Evolutionary conservation across 1,140 invertebrate genomes (phyloP).

Genomic region (Drosophila lacteicornis): DNA sequence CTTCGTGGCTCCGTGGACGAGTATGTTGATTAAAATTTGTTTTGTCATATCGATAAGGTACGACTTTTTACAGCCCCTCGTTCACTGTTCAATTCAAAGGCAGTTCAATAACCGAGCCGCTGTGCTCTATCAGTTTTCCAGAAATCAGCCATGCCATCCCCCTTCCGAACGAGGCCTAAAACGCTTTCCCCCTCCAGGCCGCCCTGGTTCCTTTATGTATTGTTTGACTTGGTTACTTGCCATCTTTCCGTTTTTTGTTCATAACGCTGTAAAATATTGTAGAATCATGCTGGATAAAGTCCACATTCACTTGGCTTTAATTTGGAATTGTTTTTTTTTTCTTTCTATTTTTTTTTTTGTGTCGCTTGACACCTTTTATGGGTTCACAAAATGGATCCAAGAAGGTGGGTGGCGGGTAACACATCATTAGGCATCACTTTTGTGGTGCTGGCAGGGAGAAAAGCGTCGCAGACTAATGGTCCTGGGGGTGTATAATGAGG

Average conservation of each 20-base stretch:
- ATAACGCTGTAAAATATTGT: conserved; percentile 15
- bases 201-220: conserved; percentile 42
- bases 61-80: conserved; percentile 59
- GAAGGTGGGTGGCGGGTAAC: conserved; percentile 11
- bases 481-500: conserved; percentile 1
- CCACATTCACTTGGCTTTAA: conserved; percentile 17
- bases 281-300: conserved; percentile 10
- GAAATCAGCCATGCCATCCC: conserved; percentile 35
- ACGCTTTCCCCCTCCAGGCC: conserved; percentile 22
- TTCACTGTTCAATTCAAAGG: conserved; percentile 21
- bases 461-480: conserved; percentile 7
- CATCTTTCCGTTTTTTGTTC: conserved; percentile 1
- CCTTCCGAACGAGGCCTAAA: conserved; percentile 40
- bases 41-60: conserved; percentile 78
- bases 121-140: conserved; percentile 69
- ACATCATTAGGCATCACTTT: conserved; percentile 18
- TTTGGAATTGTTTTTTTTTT: conserved; percentile 2
- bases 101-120: conserved; percentile 70
- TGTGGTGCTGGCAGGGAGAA: neutral
- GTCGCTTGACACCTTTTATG: conserved; percentile 18
- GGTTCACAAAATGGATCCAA: conserved; percentile 16
- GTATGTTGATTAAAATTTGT: conserved; percentile 78
- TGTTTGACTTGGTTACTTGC: conserved; percentile 42
- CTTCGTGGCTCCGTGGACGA: conserved; percentile 33
- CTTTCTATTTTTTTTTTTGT: neutral